These are phyloP conservation scores for Ceuthmochares aereus DNA, from an alignment of 2,113 vertebrate species.

Conservation along the genomic window DNA sequence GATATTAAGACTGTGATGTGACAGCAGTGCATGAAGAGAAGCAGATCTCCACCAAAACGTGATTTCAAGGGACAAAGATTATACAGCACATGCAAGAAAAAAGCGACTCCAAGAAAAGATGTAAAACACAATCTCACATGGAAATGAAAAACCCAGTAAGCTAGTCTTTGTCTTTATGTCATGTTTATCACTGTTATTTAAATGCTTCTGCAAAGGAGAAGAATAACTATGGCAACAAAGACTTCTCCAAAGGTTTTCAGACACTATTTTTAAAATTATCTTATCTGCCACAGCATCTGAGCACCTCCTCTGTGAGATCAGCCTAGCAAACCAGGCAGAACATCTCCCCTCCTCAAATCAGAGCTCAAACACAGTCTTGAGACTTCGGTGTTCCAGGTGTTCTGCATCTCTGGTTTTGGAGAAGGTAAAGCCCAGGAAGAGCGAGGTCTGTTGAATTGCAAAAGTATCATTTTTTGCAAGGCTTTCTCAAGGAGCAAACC, in stretches of 20 bases:
- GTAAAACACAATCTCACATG: background rate
- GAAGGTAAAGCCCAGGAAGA: background rate
- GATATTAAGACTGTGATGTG: background rate
- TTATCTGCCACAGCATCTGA: slow-evolving; percentile 37
- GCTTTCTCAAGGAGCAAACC: slow-evolving; percentile 4
- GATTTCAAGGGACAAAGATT: background rate
- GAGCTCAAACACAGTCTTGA: background rate
- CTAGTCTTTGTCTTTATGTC: background rate
- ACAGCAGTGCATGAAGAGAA: background rate
- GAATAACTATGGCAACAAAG: slow-evolving; percentile 75
- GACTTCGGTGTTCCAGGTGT: background rate
- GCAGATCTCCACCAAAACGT: background rate
- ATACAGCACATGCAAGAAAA: background rate
- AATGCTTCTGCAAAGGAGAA: slow-evolving; percentile 39
- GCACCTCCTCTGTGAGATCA: background rate
- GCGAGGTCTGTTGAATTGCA: background rate
- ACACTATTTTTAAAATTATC: slow-evolving; percentile 38
- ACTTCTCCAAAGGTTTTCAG: slow-evolving; percentile 43
- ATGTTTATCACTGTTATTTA: slow-evolving; percentile 49
- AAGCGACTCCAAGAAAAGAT: background rate
- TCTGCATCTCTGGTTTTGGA: background rate
- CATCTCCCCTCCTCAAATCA: background rate
- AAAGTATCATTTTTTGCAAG: background rate
- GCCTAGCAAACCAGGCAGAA: slow-evolving; percentile 2
- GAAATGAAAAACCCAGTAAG: background rate